Base-by-base conservation (phyloP, 1,140 invertebrate species). In the Drosophila kohkoa region DNA sequence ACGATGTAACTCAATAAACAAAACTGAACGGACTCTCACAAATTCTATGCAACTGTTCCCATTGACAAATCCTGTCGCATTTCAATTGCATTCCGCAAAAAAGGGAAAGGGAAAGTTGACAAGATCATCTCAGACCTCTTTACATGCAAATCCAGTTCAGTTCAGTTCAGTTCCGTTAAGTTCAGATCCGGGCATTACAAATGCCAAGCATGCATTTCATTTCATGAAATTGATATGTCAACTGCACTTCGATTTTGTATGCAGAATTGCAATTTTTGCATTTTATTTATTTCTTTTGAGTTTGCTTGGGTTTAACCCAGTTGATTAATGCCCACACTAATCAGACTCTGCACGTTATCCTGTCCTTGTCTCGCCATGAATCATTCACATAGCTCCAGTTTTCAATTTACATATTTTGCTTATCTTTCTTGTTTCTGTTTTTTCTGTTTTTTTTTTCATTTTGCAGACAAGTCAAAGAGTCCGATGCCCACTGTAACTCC, bases 401-500 rank as follows among this genome's bases (percentile, higher is more conserved):
- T 55, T 20, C 15, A 20, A 57, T 41, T 57, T 41, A 8, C 13
- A 57, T 38, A 32, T 32, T 32, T 7, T 32, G 7, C 5, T 32
- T 7, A 32, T 32, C 7, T 32, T 32, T 32, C 7, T 32, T 32
- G 30, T 32, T 32, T 32, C 8, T 38, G 35, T 38, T 38, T 38
- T 15, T 1, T 15, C 5, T 41, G 30, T 30, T 30, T 32, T 10
- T 38, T 38, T 38, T 25, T 0, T 25, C 0, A 25, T 41, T 41
- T 59, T 38, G 13, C 63, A 63, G 72, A 70, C 41, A 81, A 70
- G 45, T 41, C 65, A 30, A 60, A 28, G 80, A 80, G 67, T 70
- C 74, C 64, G 54, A 90, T 92, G 73, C 93, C 93, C 20, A 93
- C 93, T 0, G 96, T 96, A 28, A 97, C 96, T 20, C 96, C 96